Conservation (phyloP, 2,113 vertebrate species). For the Hippopotamus amphibius region DNA sequence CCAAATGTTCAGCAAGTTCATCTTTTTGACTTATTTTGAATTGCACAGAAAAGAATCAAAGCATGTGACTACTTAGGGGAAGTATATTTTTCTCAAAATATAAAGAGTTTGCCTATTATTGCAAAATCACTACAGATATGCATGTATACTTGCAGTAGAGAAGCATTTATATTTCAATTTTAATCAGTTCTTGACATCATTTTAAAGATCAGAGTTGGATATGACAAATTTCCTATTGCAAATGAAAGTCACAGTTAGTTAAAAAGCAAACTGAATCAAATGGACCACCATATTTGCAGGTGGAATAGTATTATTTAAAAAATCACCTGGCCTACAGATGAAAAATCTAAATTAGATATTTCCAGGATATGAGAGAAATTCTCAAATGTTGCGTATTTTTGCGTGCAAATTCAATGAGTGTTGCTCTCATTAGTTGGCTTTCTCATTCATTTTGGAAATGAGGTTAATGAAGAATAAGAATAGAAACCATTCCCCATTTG, state of each 20-base stretch:
- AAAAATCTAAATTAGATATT: background rate
- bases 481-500: background rate
- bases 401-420: background rate
- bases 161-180: background rate
- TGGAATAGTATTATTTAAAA: background rate
- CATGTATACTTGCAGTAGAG: background rate
- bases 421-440: background rate
- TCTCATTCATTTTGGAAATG: background rate
- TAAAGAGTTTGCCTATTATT: background rate
- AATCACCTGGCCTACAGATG: background rate
- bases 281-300: background rate
- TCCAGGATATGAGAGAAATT: background rate
- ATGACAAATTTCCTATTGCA: background rate
- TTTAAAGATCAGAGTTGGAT: background rate
- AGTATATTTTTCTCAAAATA: background rate
- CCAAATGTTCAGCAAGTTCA: background rate
- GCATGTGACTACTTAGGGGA: background rate
- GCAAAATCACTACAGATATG: background rate
- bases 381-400: background rate
- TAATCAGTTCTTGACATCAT: background rate
- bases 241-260: background rate
- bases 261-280: background rate
- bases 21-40: conserved; percentile 5
- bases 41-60: background rate
- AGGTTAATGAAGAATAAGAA: background rate